Evolutionary conservation across 2,797 vertebrate species (phyloP).

Genomic region (Crenichthys baileyi): DNA sequence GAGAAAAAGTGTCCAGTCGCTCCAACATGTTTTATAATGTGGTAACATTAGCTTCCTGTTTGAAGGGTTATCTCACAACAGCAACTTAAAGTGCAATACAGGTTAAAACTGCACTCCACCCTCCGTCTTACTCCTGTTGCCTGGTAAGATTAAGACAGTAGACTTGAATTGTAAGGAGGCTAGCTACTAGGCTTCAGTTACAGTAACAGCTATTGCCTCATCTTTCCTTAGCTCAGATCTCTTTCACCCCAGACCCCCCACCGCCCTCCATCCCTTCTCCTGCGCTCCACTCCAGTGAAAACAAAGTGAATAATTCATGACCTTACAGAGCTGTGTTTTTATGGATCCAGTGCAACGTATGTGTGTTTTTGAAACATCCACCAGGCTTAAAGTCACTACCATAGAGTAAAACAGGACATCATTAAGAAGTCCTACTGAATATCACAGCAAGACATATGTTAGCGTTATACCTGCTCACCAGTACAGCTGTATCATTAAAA

Average conservation of each 20-base stretch:
- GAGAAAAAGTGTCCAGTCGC: not conserved
- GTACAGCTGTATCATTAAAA: conserved; percentile 7
- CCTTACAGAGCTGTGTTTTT: conserved; percentile 53
- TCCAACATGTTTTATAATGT: not conserved
- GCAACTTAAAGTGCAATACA: conserved; percentile 11
- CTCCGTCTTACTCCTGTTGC: conserved; percentile 29
- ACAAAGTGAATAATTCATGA: conserved; percentile 83
- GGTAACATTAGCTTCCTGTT: not conserved
- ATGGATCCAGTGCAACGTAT: conserved; percentile 60
- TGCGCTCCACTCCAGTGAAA: conserved; percentile 68
- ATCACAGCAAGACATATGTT: conserved; percentile 12
- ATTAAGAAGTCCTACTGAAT: conserved; percentile 28
- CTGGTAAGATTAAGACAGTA: conserved; percentile 58
- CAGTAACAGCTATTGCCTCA: conserved; percentile 57
- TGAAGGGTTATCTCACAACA: not conserved
- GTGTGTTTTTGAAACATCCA: conserved; percentile 55
- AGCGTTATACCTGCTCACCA: conserved; percentile 16
- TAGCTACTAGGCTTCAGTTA: conserved; percentile 50
- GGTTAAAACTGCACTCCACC: conserved; percentile 49
- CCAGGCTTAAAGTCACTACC: conserved; percentile 29
- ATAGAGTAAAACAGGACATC: conserved; percentile 31
- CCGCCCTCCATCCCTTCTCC: conserved; percentile 48
- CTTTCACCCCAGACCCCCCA: conserved; percentile 50
- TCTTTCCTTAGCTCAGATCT: conserved; percentile 61
- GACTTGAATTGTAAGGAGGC: conserved; percentile 68